These are phyloP conservation scores for Callitettix versicolor DNA, from an alignment of 1,140 invertebrate species.

Conservation along the genomic window DNA sequence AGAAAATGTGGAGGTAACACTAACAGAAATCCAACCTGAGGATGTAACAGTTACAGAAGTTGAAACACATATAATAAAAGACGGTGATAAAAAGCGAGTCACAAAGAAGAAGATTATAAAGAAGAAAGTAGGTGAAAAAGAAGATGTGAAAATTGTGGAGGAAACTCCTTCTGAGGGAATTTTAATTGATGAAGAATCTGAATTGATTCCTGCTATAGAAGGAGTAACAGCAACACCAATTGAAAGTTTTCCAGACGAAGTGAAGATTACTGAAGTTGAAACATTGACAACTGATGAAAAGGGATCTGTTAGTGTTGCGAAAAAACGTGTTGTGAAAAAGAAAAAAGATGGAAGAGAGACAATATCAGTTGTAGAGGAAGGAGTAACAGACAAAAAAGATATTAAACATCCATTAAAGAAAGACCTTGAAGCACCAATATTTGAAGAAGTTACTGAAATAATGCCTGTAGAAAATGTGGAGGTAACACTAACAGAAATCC, in stretches of 20 bases:
- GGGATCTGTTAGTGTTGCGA: slow-evolving; percentile 22
- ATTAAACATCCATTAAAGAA: slow-evolving; percentile 29
- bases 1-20: slow-evolving; percentile 24
- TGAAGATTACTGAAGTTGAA: slow-evolving; percentile 23
- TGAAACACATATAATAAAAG: slow-evolving; percentile 12
- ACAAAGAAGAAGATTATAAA: slow-evolving; percentile 26
- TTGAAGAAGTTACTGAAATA: slow-evolving; percentile 24
- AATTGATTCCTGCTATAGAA: slow-evolving; percentile 7
- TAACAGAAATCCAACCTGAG: slow-evolving; percentile 1
- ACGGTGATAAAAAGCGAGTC: slow-evolving; percentile 30
- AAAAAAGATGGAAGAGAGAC: slow-evolving; percentile 24
- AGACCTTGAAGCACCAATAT: not conserved
- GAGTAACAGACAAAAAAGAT: slow-evolving; percentile 31
- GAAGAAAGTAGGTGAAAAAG: slow-evolving; percentile 21
- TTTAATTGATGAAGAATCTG: slow-evolving; percentile 8
- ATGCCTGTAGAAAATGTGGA: slow-evolving; percentile 26
- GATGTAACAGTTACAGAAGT: slow-evolving; percentile 23
- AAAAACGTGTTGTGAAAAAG: slow-evolving; percentile 27
- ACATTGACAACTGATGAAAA: slow-evolving; percentile 20
- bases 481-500: not conserved
- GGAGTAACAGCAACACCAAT: slow-evolving; percentile 3
- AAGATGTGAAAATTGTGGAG: slow-evolving; percentile 26
- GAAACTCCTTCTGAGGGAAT: slow-evolving; percentile 18
- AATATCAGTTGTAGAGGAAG: slow-evolving; percentile 26
- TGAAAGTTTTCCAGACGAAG: slow-evolving; percentile 11